These are phyloP conservation scores for Troides helena DNA, from an alignment of 2,888 invertebrate genomes.

Conservation along the genomic window DNA sequence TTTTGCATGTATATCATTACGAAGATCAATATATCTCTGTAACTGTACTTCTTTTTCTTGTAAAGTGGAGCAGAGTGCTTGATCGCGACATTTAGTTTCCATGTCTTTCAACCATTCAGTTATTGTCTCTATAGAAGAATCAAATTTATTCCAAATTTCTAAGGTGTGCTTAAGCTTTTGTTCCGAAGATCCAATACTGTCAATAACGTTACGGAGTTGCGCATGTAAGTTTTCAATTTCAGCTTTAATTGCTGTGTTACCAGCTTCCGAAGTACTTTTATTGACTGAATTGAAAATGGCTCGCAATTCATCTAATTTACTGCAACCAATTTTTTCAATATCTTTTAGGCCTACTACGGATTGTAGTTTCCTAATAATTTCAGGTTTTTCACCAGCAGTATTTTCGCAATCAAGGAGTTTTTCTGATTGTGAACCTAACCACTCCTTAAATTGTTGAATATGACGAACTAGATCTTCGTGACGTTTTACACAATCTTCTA, in stretches of 20 bases:
- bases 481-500: conserved; percentile 92
- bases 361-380: conserved; percentile 86
- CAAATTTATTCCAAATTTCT: conserved; percentile 93
- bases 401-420: conserved; percentile 90
- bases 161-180: conserved; percentile 87
- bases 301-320: conserved; percentile 84
- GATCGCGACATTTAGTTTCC: conserved; percentile 92
- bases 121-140: conserved; percentile 87
- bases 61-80: conserved; percentile 88
- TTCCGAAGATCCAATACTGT: conserved; percentile 84
- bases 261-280: conserved; percentile 90
- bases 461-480: conserved; percentile 89
- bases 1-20: conserved; percentile 87
- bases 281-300: conserved; percentile 83
- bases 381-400: conserved; percentile 90
- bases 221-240: conserved; percentile 86
- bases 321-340: conserved; percentile 83
- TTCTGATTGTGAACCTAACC: conserved; percentile 89
- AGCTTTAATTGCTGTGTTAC: conserved; percentile 85
- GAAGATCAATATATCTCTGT: conserved; percentile 84
- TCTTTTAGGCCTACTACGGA: conserved; percentile 83
- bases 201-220: conserved; percentile 83
- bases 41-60: conserved; percentile 90
- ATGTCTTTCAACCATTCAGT: conserved; percentile 92
- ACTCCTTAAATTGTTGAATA: conserved; percentile 88